phyloP scores from a whole-genome alignment of 23 tunicate genomes.

The Styela plicata region DNA sequence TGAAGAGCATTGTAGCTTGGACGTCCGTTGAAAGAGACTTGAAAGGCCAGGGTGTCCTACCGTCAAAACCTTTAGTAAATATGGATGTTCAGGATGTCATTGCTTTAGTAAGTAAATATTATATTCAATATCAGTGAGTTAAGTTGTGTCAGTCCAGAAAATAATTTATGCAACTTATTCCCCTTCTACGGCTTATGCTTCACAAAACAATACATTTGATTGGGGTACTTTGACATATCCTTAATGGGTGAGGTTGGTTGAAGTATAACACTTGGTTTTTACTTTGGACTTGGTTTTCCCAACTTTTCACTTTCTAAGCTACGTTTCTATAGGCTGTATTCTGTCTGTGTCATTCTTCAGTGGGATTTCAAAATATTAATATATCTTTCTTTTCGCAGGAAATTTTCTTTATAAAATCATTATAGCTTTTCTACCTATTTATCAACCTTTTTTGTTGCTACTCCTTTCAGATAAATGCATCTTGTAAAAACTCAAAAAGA shows the following conservation, averaged over 20 bases:
- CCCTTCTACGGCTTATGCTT: no score
- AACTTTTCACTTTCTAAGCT: not conserved
- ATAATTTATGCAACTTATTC: no score
- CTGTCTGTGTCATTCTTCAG: no score
- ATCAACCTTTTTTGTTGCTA: no score
- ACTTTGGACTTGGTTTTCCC: no score
- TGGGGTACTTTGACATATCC: no score
- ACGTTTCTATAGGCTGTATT: not conserved
- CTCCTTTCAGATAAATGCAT: not conserved
- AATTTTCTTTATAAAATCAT: not conserved
- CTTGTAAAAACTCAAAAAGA: not conserved
- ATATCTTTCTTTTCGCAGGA: not conserved
- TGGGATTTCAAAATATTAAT: no score
- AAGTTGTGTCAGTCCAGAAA: no score
- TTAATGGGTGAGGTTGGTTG: no score
- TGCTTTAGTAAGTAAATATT: not conserved
- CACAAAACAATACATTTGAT: no score
- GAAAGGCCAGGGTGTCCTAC: not conserved
- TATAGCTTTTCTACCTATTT: not conserved
- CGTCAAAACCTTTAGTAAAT: not conserved
- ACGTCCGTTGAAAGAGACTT: conserved; percentile 24
- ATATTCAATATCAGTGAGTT: no score
- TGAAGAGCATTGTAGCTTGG: conserved; percentile 19
- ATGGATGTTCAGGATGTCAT: conserved; percentile 31
- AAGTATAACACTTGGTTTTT: no score